A percentile compares a stretch with the other conserved stretches of the same genome.
These are phyloP conservation scores for Stenichneumon culpator DNA, from an alignment of 2,888 invertebrate species.

Conservation along the genomic window DNA sequence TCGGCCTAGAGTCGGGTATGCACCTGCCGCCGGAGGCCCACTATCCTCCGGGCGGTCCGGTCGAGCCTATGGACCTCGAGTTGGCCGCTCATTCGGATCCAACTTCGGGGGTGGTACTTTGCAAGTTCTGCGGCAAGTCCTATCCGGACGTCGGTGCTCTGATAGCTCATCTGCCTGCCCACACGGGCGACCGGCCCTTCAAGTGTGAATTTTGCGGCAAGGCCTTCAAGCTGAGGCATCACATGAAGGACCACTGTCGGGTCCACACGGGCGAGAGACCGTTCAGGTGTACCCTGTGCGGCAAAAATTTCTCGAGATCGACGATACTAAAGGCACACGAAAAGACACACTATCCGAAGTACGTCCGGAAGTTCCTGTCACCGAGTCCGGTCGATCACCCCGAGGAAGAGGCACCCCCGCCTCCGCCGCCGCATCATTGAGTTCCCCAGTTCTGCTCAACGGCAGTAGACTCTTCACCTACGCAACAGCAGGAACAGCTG, in stretches of 20 bases:
- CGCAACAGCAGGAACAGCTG: constrained; percentile 26
- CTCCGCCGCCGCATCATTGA: constrained; percentile 82
- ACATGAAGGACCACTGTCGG: constrained; percentile 97
- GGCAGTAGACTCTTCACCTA: background rate
- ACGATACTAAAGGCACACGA: constrained; percentile 97
- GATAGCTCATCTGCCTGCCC: constrained; percentile 94
- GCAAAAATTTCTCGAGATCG: constrained; percentile 96
- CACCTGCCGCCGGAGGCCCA: constrained; percentile 84
- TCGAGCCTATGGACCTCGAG: constrained; percentile 88
- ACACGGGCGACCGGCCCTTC: constrained; percentile 96
- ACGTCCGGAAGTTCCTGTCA: constrained; percentile 95
- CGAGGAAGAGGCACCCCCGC: constrained; percentile 88
- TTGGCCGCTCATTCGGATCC: constrained; percentile 89
- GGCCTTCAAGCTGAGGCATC: constrained; percentile 96
- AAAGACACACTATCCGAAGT: constrained; percentile 97
- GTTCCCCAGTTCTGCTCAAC: constrained; percentile 66
- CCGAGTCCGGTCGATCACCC: constrained; percentile 94
- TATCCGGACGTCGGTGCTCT: constrained; percentile 96
- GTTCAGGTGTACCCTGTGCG: constrained; percentile 95
- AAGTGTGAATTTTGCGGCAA: constrained; percentile 98
- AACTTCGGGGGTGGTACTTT: constrained; percentile 91
- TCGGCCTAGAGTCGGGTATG: constrained; percentile 83
- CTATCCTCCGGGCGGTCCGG: constrained; percentile 83
- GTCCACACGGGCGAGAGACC: constrained; percentile 97
- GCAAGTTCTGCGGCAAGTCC: constrained; percentile 97